A percentile compares a stretch with the other conserved stretches of the same genome.
Conservation (phyloP, 2,113 vertebrate genomes). For the Myotis davidii region DNA sequence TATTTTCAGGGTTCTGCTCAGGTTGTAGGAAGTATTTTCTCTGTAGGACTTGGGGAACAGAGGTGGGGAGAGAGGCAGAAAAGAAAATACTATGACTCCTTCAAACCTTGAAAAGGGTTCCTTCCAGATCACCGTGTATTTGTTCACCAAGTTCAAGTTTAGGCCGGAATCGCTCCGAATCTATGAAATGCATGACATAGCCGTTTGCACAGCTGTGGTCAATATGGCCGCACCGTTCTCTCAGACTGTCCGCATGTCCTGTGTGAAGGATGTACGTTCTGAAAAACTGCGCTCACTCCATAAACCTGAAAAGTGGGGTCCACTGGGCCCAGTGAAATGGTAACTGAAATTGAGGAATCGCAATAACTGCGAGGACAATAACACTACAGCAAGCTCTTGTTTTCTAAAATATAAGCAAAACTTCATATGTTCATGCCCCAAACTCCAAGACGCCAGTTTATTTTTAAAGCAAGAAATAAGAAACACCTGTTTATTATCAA, state of each 20-base stretch:
- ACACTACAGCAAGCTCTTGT: background rate
- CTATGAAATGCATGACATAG: background rate
- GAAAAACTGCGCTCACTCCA: background rate
- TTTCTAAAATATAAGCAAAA: constrained; percentile 20
- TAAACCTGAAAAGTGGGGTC: background rate
- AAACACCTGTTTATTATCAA: constrained; percentile 74
- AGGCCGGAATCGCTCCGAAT: constrained; percentile 37
- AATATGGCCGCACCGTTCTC: constrained; percentile 16
- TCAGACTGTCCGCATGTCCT: background rate
- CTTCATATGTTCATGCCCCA: constrained; percentile 51
- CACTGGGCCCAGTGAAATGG: background rate
- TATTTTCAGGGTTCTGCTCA: background rate
- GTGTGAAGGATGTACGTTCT: background rate
- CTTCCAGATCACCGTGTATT: constrained; percentile 43
- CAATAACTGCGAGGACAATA: background rate
- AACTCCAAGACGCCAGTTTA: constrained; percentile 49
- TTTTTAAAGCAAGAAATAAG: constrained; percentile 70
- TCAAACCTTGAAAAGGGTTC: constrained; percentile 56
- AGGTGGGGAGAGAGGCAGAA: background rate
- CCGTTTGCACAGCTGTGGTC: constrained; percentile 64
- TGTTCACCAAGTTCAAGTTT: constrained; percentile 41
- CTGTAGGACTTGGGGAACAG: background rate
- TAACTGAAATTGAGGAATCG: background rate
- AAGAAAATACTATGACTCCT: constrained; percentile 29
- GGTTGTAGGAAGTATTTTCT: background rate